Conservation (phyloP, 2,113 vertebrate species). For the Oostethus manadensis region DNA sequence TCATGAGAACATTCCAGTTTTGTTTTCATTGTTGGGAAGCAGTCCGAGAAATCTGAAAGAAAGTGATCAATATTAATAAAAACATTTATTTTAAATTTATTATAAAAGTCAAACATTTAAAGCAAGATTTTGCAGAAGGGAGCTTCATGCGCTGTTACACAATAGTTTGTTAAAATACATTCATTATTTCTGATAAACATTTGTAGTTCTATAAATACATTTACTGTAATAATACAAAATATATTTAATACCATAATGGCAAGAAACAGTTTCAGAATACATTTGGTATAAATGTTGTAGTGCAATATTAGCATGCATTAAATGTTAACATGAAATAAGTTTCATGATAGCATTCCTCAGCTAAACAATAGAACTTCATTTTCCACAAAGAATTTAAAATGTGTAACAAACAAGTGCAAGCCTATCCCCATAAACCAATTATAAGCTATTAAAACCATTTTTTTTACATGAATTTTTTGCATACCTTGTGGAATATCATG, state of each 20-base stretch:
- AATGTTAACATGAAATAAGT: too few species aligned
- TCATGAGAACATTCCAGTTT: not conserved
- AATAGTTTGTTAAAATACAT: not conserved
- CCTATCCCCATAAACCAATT: too few species aligned
- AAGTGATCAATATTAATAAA: not conserved
- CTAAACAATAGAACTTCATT: too few species aligned
- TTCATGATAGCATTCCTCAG: too few species aligned
- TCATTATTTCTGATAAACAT: not conserved
- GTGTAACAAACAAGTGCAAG: too few species aligned
- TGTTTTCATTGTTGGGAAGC: not conserved
- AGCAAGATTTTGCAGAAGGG: not conserved
- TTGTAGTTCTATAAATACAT: not conserved
- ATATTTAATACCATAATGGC: not conserved
- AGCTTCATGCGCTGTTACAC: not conserved
- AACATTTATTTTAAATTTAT: not conserved
- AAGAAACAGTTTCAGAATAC: not conserved
- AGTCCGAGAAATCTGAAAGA: not conserved
- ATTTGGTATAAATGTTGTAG: not conserved
- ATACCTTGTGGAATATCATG: too few species aligned
- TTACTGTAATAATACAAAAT: too few species aligned
- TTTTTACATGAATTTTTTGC: too few species aligned
- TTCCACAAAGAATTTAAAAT: too few species aligned
- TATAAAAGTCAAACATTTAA: not conserved
- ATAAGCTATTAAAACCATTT: too few species aligned
- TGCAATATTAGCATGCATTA: not conserved